Conservation (phyloP, 2,113 vertebrate genomes). For the Aspiorhynchus laticeps region DNA sequence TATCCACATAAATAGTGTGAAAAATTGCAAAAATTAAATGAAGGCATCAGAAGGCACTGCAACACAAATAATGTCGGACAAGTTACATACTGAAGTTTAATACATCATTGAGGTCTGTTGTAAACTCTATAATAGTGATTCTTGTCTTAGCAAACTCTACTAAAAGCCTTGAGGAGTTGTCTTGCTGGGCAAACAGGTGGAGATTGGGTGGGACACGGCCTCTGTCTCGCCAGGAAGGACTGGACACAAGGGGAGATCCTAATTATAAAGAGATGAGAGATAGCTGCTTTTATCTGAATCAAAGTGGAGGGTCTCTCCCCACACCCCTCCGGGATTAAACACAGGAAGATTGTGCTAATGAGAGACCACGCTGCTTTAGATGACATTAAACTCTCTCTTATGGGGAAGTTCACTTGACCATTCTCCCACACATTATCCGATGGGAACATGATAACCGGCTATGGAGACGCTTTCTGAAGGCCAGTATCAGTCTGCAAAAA, state of each 20-base stretch:
- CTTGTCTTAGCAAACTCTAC: not conserved
- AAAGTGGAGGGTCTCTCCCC: constrained; percentile 61
- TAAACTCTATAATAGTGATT: not conserved
- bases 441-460: constrained; percentile 18
- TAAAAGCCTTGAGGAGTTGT: not conserved
- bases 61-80: not conserved
- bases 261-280: constrained; percentile 76
- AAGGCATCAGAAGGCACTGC: not conserved
- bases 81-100: not conserved
- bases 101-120: not conserved
- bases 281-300: constrained; percentile 75
- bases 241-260: constrained; percentile 65
- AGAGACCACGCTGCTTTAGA: constrained; percentile 39
- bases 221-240: constrained; percentile 75
- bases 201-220: constrained; percentile 23
- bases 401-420: constrained; percentile 28
- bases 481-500: not conserved
- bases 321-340: constrained; percentile 74
- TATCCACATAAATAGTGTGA: not conserved
- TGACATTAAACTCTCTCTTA: constrained; percentile 36
- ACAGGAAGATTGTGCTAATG: constrained; percentile 77
- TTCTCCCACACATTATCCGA: constrained; percentile 45
- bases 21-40: not conserved
- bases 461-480: not conserved
- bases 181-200: constrained; percentile 15